Evolutionary conservation across 2,888 invertebrate genomes (phyloP).

Genomic region (Branchellion lobata): DNA sequence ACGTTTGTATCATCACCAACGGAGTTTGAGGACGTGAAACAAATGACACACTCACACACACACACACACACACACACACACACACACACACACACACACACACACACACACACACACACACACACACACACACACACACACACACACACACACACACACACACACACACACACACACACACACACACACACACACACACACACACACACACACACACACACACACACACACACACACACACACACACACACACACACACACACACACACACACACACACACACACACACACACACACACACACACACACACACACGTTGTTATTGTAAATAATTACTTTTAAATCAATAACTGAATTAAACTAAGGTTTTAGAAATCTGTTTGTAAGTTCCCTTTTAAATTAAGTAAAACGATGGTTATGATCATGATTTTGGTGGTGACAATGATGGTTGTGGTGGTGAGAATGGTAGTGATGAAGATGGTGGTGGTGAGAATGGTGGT

Average conservation of each 20-base stretch:
- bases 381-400: no score
- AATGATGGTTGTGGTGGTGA: no score
- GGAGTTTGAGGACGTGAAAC: not conserved
- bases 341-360: no score
- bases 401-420: no score
- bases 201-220: constrained; percentile 14
- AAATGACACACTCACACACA: not conserved
- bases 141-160: constrained; percentile 19
- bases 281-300: constrained; percentile 24
- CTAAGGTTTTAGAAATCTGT: no score
- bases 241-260: constrained; percentile 14
- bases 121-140: constrained; percentile 12
- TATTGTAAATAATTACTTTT: no score
- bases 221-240: constrained; percentile 18
- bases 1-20: no score
- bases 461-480: no score
- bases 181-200: constrained; percentile 8
- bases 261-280: constrained; percentile 20
- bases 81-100: not conserved
- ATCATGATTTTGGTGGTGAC: no score
- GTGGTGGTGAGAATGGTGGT: no score
- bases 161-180: constrained; percentile 28
- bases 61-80: constrained; percentile 23
- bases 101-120: constrained; percentile 23
- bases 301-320: constrained; percentile 9